A percentile compares a stretch with the other conserved stretches of the same genome.
Evolutionary conservation across 2,888 invertebrate species (phyloP).

Genomic region (Scaeva pyrastri): DNA sequence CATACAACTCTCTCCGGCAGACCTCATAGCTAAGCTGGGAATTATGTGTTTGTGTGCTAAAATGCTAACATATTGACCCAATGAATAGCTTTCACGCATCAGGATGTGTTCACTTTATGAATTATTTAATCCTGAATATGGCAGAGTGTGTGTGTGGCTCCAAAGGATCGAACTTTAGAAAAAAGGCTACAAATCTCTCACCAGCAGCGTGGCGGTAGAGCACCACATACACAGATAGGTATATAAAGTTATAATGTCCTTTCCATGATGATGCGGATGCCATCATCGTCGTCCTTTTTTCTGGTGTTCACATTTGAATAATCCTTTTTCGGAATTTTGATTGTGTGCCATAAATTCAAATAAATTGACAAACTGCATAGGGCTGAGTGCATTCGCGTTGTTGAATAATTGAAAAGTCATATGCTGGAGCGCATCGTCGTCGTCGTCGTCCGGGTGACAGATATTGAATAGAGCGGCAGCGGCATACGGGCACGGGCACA

Average conservation of each 20-base stretch:
- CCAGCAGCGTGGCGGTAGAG: neutral
- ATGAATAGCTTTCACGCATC: constrained; percentile 74
- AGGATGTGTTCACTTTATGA: constrained; percentile 72
- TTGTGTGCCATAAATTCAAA: constrained; percentile 76
- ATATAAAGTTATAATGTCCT: neutral
- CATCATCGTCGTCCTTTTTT: neutral
- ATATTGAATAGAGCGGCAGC: constrained; percentile 64
- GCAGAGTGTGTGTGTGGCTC: constrained; percentile 29
- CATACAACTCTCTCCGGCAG: neutral
- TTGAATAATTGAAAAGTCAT: constrained; percentile 76
- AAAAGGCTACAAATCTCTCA: neutral
- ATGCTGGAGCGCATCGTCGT: constrained; percentile 61
- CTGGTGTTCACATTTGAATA: constrained; percentile 68
- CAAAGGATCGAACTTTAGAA: constrained; percentile 31
- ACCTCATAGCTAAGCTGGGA: constrained; percentile 65
- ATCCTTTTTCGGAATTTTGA: constrained; percentile 76
- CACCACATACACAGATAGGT: neutral
- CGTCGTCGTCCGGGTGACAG: constrained; percentile 63
- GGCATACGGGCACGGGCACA: neutral
- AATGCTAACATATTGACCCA: constrained; percentile 71
- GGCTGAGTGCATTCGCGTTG: constrained; percentile 74
- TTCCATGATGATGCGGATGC: neutral
- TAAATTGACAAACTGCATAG: constrained; percentile 76
- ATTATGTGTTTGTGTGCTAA: constrained; percentile 49
- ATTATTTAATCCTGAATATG: constrained; percentile 67